These are phyloP conservation scores for Cygnus buccinator DNA, from an alignment of 2,113 vertebrate species.

Conservation along the genomic window DNA sequence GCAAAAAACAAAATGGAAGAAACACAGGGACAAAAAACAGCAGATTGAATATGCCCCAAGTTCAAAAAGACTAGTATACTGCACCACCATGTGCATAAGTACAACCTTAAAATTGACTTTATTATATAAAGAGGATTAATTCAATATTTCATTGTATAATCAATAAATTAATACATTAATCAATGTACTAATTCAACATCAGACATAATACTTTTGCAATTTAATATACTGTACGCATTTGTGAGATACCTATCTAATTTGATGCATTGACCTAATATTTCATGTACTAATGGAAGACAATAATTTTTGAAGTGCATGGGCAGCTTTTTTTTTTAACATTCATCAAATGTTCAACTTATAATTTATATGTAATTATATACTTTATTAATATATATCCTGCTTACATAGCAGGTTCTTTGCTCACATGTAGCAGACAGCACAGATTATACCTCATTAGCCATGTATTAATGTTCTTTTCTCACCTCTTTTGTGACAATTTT, in stretches of 20 bases:
- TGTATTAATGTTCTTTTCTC: not conserved
- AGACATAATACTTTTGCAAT: not conserved
- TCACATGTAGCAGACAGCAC: not conserved
- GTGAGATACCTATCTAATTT: not conserved
- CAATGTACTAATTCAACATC: not conserved
- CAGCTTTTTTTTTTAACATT: not conserved
- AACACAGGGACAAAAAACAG: not conserved
- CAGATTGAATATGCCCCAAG: not conserved
- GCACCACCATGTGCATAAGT: accelerated
- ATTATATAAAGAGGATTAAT: not conserved
- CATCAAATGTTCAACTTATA: not conserved
- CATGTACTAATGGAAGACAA: not conserved
- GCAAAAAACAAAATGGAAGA: not conserved
- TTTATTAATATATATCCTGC: not conserved
- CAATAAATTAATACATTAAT: not conserved
- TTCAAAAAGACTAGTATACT: not conserved
- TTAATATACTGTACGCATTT: not conserved
- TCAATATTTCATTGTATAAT: not conserved
- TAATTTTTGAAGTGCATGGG: not conserved
- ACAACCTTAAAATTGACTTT: not conserved
- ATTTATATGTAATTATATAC: not conserved
- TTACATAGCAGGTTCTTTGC: not conserved
- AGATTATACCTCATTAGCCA: not conserved
- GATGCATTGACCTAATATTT: not conserved
- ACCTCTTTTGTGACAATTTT: not conserved